Evolutionary conservation across 2,113 vertebrate genomes (phyloP), one percentile per base, ranked within the genome.

Genomic region (Ivindomyrus marchei): DNA sequence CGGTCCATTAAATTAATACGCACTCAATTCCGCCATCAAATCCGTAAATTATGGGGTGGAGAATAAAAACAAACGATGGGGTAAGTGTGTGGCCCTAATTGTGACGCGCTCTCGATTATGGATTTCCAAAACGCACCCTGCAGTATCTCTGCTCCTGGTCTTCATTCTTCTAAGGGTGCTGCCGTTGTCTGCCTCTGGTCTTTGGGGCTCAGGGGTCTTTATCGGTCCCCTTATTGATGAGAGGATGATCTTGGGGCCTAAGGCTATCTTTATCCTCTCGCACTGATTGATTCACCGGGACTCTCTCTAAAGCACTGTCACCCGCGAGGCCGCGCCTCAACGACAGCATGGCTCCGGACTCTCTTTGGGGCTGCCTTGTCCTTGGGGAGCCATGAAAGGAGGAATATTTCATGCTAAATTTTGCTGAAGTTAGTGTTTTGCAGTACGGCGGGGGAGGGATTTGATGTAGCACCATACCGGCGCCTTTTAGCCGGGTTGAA

Each of bases 221-320:
- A 93, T 91, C 88, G 88, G 94, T 90, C 91, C 83, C 80, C 58
- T 92, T 92, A 93, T 92, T 93, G 93, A 95, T 92, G 92, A 94
- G 91, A 89, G 90, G 90, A 92, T 93, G 93, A 94, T 94, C 89
- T 90, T 88, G 77, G 46, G 70, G 88, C 66, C 92, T 90, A 92
- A 31, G 92, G 92, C 90, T 94, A 92, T 94, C 93, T 93, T 92
- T 93, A 88, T 90, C 84, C 91, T 90, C 92, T 89, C 90, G 47
- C 46, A 52, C 87, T 94, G 93, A 94, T 93, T 93, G 94, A 94
- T 95, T 94, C 90, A 91, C 91, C 90, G 49, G 88, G 89, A 92
- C 91, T 93, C 91, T 58, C 87, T 94, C 70, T 80, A 91, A 92
- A 93, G 90, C 92, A 92, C 91, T 5, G 45, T 85, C 45, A 85